Percentiles rank a stretch among this genome's conserved stretches.
Conservation (phyloP, 2,888 invertebrate species). For the Sphecodes monilicornis region DNA sequence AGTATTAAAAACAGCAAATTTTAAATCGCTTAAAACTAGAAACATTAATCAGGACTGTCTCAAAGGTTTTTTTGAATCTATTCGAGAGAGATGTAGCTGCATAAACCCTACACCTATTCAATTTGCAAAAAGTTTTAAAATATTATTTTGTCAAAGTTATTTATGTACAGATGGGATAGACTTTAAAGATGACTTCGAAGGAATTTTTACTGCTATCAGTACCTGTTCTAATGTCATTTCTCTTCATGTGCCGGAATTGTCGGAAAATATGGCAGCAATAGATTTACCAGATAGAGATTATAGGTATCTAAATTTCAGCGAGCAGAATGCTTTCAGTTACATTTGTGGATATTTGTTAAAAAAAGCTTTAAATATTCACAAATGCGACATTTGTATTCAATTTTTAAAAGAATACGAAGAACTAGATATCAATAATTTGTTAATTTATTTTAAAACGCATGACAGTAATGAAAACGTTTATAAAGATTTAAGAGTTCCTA, state of each 20-base stretch:
- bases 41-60: constrained; percentile 8
- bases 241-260: neutral
- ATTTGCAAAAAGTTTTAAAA: neutral
- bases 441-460: constrained; percentile 10
- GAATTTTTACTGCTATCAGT: neutral
- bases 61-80: neutral
- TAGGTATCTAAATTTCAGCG: neutral
- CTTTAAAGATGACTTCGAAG: neutral
- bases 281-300: constrained; percentile 2
- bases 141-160: constrained; percentile 2
- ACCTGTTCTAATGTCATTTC: neutral
- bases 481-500: constrained; percentile 3
- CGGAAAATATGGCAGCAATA: neutral
- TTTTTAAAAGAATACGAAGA: neutral
- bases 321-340: neutral
- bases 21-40: constrained; percentile 7
- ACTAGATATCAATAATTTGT: neutral
- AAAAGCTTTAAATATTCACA: constrained; percentile 2
- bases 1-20: neutral
- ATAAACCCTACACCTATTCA: constrained; percentile 15
- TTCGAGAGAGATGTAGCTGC: neutral
- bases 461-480: constrained; percentile 3
- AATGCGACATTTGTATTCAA: neutral
- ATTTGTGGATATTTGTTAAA: constrained; percentile 12
- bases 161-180: neutral